These are phyloP conservation scores for Zeuzera pyrina DNA, from an alignment of 2,888 invertebrate species.

Conservation along the genomic window DNA sequence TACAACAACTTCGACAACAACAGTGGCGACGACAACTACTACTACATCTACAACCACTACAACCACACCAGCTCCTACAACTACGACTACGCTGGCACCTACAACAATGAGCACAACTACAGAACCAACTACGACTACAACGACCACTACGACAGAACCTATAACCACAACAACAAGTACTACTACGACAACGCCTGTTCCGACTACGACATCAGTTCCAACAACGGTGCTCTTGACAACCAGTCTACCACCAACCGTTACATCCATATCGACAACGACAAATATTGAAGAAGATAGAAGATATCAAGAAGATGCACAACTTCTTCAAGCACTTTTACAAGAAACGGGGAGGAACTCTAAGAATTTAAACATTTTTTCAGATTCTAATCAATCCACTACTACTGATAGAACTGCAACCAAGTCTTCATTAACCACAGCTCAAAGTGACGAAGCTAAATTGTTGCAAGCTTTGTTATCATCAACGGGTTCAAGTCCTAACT, in stretches of 20 bases:
- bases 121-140: constrained; percentile 25
- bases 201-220: constrained; percentile 23
- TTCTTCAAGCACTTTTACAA: constrained; percentile 35
- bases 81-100: constrained; percentile 16
- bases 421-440: constrained; percentile 18
- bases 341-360: constrained; percentile 53
- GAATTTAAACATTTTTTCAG: constrained; percentile 37
- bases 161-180: constrained; percentile 26
- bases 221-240: constrained; percentile 18
- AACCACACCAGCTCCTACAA: constrained; percentile 18
- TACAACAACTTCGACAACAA: constrained; percentile 19
- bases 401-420: constrained; percentile 15
- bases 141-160: constrained; percentile 24
- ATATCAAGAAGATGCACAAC: constrained; percentile 41
- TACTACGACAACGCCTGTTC: constrained; percentile 21
- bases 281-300: constrained; percentile 24
- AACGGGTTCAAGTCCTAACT: constrained; percentile 29
- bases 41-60: constrained; percentile 21
- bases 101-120: constrained; percentile 19
- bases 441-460: constrained; percentile 36
- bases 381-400: constrained; percentile 20
- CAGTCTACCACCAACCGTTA: constrained; percentile 17
- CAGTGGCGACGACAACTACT: constrained; percentile 18
- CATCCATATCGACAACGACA: constrained; percentile 9
- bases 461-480: constrained; percentile 46